phyloP scores from a whole-genome alignment of 2,888 invertebrate genomes.

The Neuroscelio doddi region DNA sequence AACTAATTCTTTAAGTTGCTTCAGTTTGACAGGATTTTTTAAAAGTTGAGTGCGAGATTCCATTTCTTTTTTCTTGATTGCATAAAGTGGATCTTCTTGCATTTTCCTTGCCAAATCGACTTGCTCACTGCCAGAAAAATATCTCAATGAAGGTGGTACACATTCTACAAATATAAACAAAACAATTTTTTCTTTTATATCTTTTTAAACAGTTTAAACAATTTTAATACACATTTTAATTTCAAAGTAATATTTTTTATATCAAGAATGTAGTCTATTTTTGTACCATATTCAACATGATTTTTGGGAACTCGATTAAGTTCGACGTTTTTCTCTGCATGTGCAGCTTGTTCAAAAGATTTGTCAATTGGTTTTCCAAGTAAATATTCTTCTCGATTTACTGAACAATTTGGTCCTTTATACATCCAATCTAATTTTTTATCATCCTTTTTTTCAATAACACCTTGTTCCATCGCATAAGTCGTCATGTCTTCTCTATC shows the following conservation, averaged over 20 bases:
- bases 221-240: no score
- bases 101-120: conserved; percentile 92
- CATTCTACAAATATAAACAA: conserved; percentile 74
- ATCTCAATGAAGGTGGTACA: conserved; percentile 82
- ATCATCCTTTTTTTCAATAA: conserved; percentile 72
- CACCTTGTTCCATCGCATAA: conserved; percentile 75
- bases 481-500: conserved; percentile 79
- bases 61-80: conserved; percentile 91
- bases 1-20: conserved; percentile 86
- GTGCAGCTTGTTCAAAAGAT: conserved; percentile 80
- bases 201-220: no score
- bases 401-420: conserved; percentile 77
- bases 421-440: conserved; percentile 92
- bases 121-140: conserved; percentile 77
- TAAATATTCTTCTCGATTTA: conserved; percentile 90
- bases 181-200: no score
- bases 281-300: conserved; percentile 78
- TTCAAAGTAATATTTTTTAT: no score
- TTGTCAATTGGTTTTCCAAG: conserved; percentile 88
- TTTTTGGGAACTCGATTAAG: conserved; percentile 74
- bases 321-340: conserved; percentile 74
- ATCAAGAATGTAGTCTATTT: no score
- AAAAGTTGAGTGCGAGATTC: conserved; percentile 88
- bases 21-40: conserved; percentile 93
- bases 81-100: conserved; percentile 93